phyloP scores from a whole-genome alignment of 1,140 invertebrate genomes.

The Meteorus sp. region DNA sequence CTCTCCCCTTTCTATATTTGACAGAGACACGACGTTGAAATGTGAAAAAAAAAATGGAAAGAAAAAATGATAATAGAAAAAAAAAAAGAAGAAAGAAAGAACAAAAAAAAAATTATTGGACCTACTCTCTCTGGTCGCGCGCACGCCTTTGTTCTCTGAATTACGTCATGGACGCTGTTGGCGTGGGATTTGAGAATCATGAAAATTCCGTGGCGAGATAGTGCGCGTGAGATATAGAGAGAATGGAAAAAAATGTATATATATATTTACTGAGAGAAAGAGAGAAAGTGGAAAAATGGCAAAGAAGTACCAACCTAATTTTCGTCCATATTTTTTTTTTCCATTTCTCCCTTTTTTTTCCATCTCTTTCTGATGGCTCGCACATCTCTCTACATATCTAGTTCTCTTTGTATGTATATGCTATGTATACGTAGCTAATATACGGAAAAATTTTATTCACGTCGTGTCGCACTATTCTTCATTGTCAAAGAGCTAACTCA shows the following conservation, averaged over 20 bases:
- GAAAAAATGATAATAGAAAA: neutral
- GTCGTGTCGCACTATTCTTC: neutral
- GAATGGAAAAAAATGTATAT: neutral
- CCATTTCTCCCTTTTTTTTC: neutral
- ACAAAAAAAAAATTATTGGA: conserved; percentile 1
- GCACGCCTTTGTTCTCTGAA: conserved; percentile 3
- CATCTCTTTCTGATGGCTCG: too few species aligned
- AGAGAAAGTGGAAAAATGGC: too few species aligned
- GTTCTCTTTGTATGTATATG: too few species aligned
- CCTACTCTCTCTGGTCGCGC: neutral
- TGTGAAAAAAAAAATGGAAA: neutral
- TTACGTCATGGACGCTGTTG: conserved; percentile 2
- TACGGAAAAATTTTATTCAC: neutral
- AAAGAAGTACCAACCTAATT: neutral
- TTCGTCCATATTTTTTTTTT: neutral
- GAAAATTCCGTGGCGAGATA: neutral
- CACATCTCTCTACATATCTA: too few species aligned
- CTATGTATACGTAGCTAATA: too few species aligned
- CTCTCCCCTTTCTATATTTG: neutral
- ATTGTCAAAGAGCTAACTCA: too few species aligned
- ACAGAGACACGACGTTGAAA: neutral
- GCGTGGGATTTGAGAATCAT: neutral
- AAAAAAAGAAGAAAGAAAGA: neutral
- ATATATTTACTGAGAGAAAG: neutral
- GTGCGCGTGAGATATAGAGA: neutral